Base-by-base conservation (phyloP, 1,140 invertebrate genomes). In the Saccostrea echinata region DNA sequence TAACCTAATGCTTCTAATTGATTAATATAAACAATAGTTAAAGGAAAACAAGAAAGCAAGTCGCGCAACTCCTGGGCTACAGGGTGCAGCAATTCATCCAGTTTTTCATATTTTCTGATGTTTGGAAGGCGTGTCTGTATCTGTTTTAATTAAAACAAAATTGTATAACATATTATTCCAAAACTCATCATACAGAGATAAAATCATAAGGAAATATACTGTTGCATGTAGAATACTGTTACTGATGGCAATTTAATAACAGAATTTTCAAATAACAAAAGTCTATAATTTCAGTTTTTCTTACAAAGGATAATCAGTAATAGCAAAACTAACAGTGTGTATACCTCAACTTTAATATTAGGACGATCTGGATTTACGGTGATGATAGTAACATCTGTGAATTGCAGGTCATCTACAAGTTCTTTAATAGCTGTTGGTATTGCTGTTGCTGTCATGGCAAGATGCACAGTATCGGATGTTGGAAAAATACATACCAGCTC, bases 11-110 rank as follows among this genome's bases (percentile, higher is more conserved):
- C 43, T 53, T 86, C 88, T 35, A 86, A 52, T 51, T 81, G 86
- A 27, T 89, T 82, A 8, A 86, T 18, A 90, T 90, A 61, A 64
- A 86, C 55, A 85, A 61, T 90, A 86, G 53, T 91, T 24, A 90
- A 21, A 85, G 90, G 83, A 51, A 86, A 86, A 2, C 68, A 76
- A 27, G 1, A 4, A 30, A 57, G 55, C n/a, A 76, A 83, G 13
- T 84, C 84, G 18, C 84, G 52, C 86, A 51, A 84, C 88, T 85
- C 86, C 84, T 35, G 80, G 55, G n/a, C 84, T 52, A 68, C 35
- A 1, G 85, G 68, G 18, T 90, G 84, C 4, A 71, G 33, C 16
- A 83, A 18, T 30, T 85, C 35, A 30, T 86, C 85, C 51, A 53
- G 80, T 27, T 81, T 86, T 12, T 86, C 68, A 80, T 53, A 57